Conservation (phyloP, 2,113 vertebrate species). For the Pionites leucogaster region DNA sequence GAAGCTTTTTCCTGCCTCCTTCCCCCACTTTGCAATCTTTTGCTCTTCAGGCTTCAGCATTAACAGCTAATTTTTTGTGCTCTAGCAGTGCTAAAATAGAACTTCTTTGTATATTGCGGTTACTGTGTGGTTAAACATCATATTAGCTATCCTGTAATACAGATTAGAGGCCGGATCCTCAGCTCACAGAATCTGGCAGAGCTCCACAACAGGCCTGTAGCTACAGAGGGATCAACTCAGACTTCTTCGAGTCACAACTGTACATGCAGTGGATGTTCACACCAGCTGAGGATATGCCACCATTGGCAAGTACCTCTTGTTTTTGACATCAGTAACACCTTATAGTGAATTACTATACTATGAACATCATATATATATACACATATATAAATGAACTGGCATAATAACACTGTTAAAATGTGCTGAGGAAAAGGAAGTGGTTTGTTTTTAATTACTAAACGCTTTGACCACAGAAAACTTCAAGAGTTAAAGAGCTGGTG, state of each 20-base stretch:
- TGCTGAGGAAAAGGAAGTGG: neutral
- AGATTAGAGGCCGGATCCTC: neutral
- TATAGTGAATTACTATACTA: neutral
- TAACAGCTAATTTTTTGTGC: neutral
- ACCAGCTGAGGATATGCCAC: neutral
- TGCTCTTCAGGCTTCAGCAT: neutral
- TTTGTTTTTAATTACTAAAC: neutral
- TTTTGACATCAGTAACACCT: neutral
- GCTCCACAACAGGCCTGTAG: neutral
- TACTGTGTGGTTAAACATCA: neutral
- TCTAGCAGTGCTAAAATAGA: constrained; percentile 19
- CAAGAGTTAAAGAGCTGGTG: neutral
- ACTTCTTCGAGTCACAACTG: neutral
- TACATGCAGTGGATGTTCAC: neutral
- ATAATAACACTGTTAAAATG: neutral
- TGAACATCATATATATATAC: neutral
- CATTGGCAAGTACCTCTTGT: neutral
- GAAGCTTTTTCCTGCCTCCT: neutral
- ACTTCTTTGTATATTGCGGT: neutral
- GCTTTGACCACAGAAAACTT: neutral
- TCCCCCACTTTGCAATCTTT: neutral
- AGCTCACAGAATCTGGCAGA: neutral
- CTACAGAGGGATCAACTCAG: rapidly evolving
- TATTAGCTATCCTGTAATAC: neutral
- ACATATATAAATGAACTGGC: neutral